A percentile compares a stretch with the other conserved stretches of the same genome.
Evolutionary conservation across 2,797 vertebrate genomes (phyloP).

Genomic region (Pristis pectinata): DNA sequence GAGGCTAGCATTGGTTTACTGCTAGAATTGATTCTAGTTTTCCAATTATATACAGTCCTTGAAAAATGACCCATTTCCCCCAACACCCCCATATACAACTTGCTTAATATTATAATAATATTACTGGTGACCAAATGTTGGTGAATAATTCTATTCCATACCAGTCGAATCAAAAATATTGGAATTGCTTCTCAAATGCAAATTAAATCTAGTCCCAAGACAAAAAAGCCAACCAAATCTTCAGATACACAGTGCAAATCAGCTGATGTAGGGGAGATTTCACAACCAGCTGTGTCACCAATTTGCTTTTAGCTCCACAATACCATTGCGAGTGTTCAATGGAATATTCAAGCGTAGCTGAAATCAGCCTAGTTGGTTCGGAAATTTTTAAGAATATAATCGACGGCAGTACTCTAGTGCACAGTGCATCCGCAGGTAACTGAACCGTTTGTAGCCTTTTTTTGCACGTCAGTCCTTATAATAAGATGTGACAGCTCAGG

Average conservation of each 20-base stretch:
- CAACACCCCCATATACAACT: no score
- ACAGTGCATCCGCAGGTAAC: neutral
- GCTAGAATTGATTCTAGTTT: no score
- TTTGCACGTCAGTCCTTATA: neutral
- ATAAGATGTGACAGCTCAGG: neutral
- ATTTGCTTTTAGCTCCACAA: neutral
- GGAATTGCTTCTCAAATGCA: neutral
- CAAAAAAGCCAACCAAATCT: neutral
- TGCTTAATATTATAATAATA: no score
- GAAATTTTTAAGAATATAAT: neutral
- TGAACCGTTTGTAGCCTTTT: neutral
- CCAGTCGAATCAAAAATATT: neutral
- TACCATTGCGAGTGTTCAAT: neutral
- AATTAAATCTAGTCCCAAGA: neutral
- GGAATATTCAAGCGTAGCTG: neutral
- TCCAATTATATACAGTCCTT: no score
- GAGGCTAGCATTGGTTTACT: no score
- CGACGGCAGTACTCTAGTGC: neutral
- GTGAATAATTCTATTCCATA: neutral
- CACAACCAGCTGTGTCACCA: neutral
- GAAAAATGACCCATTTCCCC: no score
- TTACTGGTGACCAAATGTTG: no score
- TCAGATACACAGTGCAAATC: neutral
- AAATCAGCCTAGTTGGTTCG: neutral
- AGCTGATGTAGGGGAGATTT: neutral